Evolutionary conservation across 1,140 invertebrate genomes (phyloP), one percentile per base, ranked within the genome.

Genomic region (Elysia chlorotica): DNA sequence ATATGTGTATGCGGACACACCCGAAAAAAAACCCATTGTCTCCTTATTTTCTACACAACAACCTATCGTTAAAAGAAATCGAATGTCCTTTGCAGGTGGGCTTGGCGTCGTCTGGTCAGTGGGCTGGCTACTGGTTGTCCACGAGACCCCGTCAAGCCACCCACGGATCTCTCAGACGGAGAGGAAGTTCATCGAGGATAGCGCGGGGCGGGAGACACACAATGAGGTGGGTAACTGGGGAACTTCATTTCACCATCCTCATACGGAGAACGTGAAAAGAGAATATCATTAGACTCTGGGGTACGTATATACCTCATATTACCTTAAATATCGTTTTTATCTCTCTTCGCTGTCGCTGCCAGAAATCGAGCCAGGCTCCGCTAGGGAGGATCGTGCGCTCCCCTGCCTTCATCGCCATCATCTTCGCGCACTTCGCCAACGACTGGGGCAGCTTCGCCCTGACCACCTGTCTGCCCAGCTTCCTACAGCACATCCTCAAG

Each of bases 371-470:
- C 65, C 5, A 33, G 17, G 5, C 79, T 28, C 84, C 83, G 10
- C 86, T 84, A 84, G 25, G 28, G 23, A 56, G 69, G 6, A 82
- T 87, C 30, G 48, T 85, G 5, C 79, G 61, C 2, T 83, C 81
- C 1, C 79, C 78, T n/a, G 79, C 83, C 1, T 76, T 87, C 2
- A 82, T 79, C 78, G 84, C 80, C 2, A 78, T 85, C 23, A 74
- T 81, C 69, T 69, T 78, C 2, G 81, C 81, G 35, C 83, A 86
- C 63, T 82, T 87, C 59, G 76, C 80, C 66, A 82, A 81, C 54
- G 86, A 86, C 79, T 87, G 84, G 81, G 84, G 83, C 17, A 84
- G 81, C 28, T 84, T 84, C 62, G 81, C 82, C 10, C 75, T 86
- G 75, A 74, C 83, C 1, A 84, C 82, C 6, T 80, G 78, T 35